Evolutionary conservation across 2,888 invertebrate species (phyloP), one percentile per base, ranked within the genome.

Genomic region (Noctua comes): DNA sequence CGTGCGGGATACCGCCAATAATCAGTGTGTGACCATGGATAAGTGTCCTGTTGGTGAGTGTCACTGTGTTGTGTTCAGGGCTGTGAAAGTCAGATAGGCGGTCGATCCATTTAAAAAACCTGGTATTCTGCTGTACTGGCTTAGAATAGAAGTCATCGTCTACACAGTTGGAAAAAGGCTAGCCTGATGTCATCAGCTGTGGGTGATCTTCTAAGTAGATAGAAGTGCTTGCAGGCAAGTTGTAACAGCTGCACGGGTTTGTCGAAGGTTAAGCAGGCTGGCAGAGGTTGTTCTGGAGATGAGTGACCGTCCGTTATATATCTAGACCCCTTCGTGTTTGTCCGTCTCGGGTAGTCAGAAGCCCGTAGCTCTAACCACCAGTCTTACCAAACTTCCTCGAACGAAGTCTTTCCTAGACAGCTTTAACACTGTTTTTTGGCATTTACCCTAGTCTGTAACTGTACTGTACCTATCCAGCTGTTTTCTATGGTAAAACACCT

Each of bases 11-110:
- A 94, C 94, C 43, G 80, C 72, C 27, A 94, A 73, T n/a, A 93
- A 93, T 40, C 88, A 91, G 57, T 97, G 96, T 80, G 94, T 96
- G 7, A 92, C 93, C 0, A 31, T 93, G n/a, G 95, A 96, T 27
- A 90, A 95, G 11, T 96, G 96, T 83, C 94, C 96, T 40, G 85
- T 84, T 86, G 95, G 96, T 96, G 82, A 93, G 94, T 90, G 0
- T 24, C 21, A 36, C 10, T 36, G 36, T 36, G 36, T 36, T 36
- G 36, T 36, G 36, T 4, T 36, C 3, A 5, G 31, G 36, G 8
- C 21, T 62, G 18, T 62, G 8, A 43, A 43, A 11, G 43, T 43
- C 43, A 43, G 43, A 5, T 43, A 13, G 43, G 11, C 3, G 13
- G 43, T 43, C 2, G 43, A 13, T 43, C 43, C 11, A 43, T 13